Evolutionary conservation across 2,888 invertebrate genomes (phyloP).

Genomic region (Chloroclysta siterata): DNA sequence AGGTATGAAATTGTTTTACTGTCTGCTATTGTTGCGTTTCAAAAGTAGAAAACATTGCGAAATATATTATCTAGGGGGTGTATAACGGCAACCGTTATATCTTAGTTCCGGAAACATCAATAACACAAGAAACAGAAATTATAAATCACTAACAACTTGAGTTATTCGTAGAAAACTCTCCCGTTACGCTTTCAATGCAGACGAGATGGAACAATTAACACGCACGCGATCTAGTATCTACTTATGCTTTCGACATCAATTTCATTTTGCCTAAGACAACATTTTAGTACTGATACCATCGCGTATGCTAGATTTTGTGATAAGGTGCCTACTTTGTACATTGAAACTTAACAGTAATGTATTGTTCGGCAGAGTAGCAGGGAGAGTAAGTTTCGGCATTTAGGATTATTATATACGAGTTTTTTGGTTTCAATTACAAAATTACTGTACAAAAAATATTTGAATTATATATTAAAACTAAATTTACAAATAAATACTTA

Average conservation of each 20-base stretch:
- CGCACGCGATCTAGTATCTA: slow-evolving; percentile 66
- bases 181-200: slow-evolving; percentile 78
- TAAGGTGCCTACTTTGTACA: too few species aligned
- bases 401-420: too few species aligned
- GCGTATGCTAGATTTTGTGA: not conserved
- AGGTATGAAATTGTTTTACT: slow-evolving; percentile 24
- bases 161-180: slow-evolving; percentile 57
- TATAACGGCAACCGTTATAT: not conserved
- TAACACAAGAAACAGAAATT: slow-evolving; percentile 10
- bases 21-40: slow-evolving; percentile 14
- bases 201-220: slow-evolving; percentile 58
- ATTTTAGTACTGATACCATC: not conserved
- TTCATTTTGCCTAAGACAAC: slow-evolving; percentile 19
- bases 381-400: too few species aligned
- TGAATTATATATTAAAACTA: slow-evolving; percentile 9
- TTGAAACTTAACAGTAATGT: too few species aligned
- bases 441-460: too few species aligned
- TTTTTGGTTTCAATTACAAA: too few species aligned
- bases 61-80: not conserved
- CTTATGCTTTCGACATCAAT: slow-evolving; percentile 60
- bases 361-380: too few species aligned
- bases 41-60: slow-evolving; percentile 9
- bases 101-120: slow-evolving; percentile 2
- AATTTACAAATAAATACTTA: slow-evolving; percentile 40
- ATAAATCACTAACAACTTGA: slow-evolving; percentile 27